Base-by-base conservation (phyloP, 2,888 invertebrate species). In the Taenaris catops region DNA sequence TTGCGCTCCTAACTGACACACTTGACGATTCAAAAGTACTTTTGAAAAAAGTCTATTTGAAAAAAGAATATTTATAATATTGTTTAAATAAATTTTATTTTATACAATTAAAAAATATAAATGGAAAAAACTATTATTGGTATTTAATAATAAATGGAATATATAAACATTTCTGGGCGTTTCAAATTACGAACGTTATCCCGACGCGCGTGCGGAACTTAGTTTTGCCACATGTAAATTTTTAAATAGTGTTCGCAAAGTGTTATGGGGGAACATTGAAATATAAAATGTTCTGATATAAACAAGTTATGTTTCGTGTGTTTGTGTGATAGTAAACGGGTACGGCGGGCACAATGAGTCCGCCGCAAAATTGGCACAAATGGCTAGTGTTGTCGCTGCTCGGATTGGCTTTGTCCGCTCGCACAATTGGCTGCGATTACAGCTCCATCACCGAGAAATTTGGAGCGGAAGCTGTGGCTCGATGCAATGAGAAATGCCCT, bases 341-440 rank as follows among this genome's bases (percentile, higher is more conserved):
- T 54, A 56, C 56, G 51, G 60, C 55, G 64, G 60, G 60, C 69
- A 83, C 79, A 81, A 83, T 86, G 84, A 74, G 68, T 68, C 63
- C 66, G 70, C 67, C 67, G 63, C 68, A 67, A 81, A 84, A 84
- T 83, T 84, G 84, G 81, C 84, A 75, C 74, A 83, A 84, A 81
- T 84, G 84, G 83, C 74, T 83, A 65, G 74, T 83, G 80, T 72
- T 83, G 80, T 69, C 73, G 75, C 64, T 84, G 70, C 63, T 84
- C 70, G 84, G 84, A 83, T 83, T 86, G 80, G 83, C 83, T 81
- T 80, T 84, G 86, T 83, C 84, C 84, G 84, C 73, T 66, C 75
- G 71, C 63, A 75, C 81, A 86, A 84, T 86, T 86, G 84, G 70
- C 66, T 74, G 81, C 81, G 84, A 86, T 83, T 83, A 83, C 68